Base-by-base conservation (phyloP, 2,797 vertebrate genomes). In the Pyrocephalus nanus region DNA sequence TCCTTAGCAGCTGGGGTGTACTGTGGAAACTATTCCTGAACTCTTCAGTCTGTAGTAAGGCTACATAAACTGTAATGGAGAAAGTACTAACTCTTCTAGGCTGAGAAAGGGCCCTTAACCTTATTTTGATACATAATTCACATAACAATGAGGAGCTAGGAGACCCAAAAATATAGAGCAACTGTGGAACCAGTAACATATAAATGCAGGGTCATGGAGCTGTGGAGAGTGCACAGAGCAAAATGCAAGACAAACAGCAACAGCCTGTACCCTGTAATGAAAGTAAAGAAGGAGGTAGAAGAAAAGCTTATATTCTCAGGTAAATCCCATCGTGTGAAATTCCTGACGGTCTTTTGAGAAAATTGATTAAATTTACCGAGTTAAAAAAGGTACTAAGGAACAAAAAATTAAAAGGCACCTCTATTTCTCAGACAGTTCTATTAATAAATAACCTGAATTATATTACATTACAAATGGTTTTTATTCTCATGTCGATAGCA, bases 171-270 rank as follows among this genome's bases (percentile, higher is more conserved):
- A 6, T 3, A 58, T 20, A 42, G 66, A 58, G 43, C 11, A 10
- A 26, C 17, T 6, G 3, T 42, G 22, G 23, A 90, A 70, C 0
- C 0, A 53, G 21, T 45, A 78, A 17, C 2, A 11, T 23, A 53
- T 11, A 78, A 71, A 64, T 7, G 4, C 22, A 29, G 15, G 19
- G 20, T n/a, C 13, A 8, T 47, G 45, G 55, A 79, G 8, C 10
- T 50, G 26, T 19, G 42, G 10, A 67, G 25, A n/a, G 5, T 54
- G 17, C 30, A 38, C 8, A 9, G 11, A 42, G 13, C 1, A 12
- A 78, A 69, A 51, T 29, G 4, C 15, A 73, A 53, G 17, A 57
- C 0, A 0, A 75, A 29, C 8, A 78, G 21, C 20, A 87, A 34
- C 1, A 40, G 17, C 9, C 47, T 2, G 3, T 21, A 53, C 5